Conservation (phyloP, 2,113 vertebrate genomes). For the Poecile atricapillus region DNA sequence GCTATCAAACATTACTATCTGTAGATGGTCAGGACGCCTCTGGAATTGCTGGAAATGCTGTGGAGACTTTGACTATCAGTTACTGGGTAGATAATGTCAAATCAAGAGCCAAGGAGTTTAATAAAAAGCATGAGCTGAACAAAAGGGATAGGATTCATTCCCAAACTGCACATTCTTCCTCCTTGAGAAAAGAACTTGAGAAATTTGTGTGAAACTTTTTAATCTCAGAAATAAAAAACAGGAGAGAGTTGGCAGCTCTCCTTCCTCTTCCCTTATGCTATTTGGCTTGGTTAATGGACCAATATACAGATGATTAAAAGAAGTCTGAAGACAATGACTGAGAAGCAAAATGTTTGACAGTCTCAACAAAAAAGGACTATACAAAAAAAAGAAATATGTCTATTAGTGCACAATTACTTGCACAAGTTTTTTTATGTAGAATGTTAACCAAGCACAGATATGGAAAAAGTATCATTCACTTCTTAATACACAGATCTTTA, state of each 20-base stretch:
- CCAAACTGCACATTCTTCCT: neutral
- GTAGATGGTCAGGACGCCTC: neutral
- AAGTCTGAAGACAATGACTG: neutral
- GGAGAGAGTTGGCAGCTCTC: neutral
- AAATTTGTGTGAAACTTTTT: neutral
- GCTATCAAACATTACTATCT: neutral
- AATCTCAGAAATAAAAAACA: neutral
- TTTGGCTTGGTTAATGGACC: neutral
- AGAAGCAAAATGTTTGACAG: neutral
- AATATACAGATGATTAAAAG: neutral
- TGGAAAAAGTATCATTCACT: neutral
- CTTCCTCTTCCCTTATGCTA: neutral
- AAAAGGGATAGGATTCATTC: neutral
- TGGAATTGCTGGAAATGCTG: neutral
- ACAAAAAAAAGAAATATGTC: neutral
- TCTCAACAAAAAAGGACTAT: neutral
- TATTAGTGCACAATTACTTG: neutral
- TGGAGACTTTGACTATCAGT: neutral
- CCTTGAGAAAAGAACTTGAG: neutral
- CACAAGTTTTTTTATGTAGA: neutral
- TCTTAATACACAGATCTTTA: neutral
- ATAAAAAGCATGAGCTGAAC: constrained; percentile 52
- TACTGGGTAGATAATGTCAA: neutral
- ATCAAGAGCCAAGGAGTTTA: constrained; percentile 33
- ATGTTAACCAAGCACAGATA: neutral